Evolutionary conservation across 2,888 invertebrate genomes (phyloP).

Genomic region (Sabellastarte sp.): DNA sequence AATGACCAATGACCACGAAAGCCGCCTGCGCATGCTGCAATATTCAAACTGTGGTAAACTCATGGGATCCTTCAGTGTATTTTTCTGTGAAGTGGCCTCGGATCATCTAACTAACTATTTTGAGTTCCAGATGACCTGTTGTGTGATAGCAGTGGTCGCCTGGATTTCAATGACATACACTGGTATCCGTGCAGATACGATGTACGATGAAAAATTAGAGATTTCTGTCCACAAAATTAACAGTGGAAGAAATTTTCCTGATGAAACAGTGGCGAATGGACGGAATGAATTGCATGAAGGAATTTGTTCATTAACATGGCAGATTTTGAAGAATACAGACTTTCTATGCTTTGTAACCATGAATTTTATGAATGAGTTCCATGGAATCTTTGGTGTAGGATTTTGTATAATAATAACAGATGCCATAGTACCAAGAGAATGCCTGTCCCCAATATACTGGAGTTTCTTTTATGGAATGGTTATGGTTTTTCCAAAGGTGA

Average conservation of each 20-base stretch:
- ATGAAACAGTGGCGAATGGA: no score
- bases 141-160: slow-evolving; percentile 43
- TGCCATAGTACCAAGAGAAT: background rate
- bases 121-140: background rate
- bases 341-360: background rate
- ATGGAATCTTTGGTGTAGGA: background rate
- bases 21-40: slow-evolving; percentile 52
- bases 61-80: slow-evolving; percentile 38
- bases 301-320: background rate
- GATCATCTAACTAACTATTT: slow-evolving; percentile 37
- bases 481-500: slow-evolving; percentile 1
- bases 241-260: no score
- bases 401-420: background rate
- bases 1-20: slow-evolving; percentile 44
- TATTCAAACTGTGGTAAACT: slow-evolving; percentile 45
- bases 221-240: no score
- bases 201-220: slow-evolving; percentile 31
- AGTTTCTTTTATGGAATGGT: background rate
- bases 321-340: background rate
- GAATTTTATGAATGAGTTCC: background rate
- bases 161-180: slow-evolving; percentile 40
- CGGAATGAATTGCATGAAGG: no score
- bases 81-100: slow-evolving; percentile 29
- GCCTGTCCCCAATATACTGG: background rate
- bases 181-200: slow-evolving; percentile 42